A percentile compares a stretch with the other conserved stretches of the same genome.
Evolutionary conservation across 2,797 vertebrate species (phyloP).

Genomic region (Enteromius thamalakanensis): DNA sequence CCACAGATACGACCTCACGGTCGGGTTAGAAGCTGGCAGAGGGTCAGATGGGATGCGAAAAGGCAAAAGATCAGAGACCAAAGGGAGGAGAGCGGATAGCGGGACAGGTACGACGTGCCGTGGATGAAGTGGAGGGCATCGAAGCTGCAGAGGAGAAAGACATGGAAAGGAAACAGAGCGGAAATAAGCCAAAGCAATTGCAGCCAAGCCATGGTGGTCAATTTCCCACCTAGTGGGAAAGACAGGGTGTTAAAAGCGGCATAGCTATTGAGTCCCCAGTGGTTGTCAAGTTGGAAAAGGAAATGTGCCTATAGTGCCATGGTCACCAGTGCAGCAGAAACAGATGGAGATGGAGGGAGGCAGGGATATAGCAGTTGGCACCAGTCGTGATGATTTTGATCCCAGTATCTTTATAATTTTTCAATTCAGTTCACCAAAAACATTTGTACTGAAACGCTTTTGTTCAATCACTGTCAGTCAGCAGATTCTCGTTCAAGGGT

Average conservation of each 20-base stretch:
- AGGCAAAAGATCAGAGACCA: not conserved
- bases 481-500: not conserved
- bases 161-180: slow-evolving; percentile 36
- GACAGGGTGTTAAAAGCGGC: slow-evolving; percentile 37
- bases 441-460: slow-evolving; percentile 4
- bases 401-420: slow-evolving; percentile 5
- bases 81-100: not conserved
- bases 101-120: not conserved
- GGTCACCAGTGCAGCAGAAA: not conserved
- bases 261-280: slow-evolving; percentile 30
- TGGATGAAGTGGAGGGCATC: not conserved
- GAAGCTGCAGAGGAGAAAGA: slow-evolving; percentile 8
- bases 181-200: slow-evolving; percentile 34
- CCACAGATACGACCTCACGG: not conserved
- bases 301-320: slow-evolving; percentile 5
- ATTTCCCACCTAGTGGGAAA: slow-evolving; percentile 19
- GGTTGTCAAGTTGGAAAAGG: not conserved
- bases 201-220: slow-evolving; percentile 22
- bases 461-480: not conserved
- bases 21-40: not conserved
- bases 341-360: slow-evolving; percentile 23
- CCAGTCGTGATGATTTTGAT: not conserved
- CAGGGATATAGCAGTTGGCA: slow-evolving; percentile 2
- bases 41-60: not conserved
- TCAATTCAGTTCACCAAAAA: not conserved